phyloP scores from a whole-genome alignment of 2,113 vertebrate genomes.

The Toxotes jaculatrix region DNA sequence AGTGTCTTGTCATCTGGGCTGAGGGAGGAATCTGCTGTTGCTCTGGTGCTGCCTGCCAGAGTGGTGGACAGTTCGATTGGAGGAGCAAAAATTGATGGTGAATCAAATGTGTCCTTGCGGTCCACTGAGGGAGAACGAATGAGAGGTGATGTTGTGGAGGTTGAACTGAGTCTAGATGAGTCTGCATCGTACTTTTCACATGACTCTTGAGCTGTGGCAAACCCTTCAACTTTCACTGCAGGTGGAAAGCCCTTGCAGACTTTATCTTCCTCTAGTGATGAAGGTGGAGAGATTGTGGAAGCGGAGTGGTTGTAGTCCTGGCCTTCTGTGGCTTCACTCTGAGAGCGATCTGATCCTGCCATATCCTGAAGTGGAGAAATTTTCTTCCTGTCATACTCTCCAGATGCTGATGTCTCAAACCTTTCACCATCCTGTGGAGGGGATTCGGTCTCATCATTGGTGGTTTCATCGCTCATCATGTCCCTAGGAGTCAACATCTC shows the following conservation, averaged over 20 bases:
- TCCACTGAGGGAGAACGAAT: conserved; percentile 92
- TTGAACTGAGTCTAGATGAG: conserved; percentile 77
- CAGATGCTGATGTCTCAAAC: conserved; percentile 83
- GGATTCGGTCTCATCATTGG: conserved; percentile 91
- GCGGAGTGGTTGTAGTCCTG: conserved; percentile 92
- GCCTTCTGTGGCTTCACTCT: conserved; percentile 92
- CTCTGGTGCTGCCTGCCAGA: conserved; percentile 74
- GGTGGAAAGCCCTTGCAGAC: conserved; percentile 80
- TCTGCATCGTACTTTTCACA: conserved; percentile 70
- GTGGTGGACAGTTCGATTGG: conserved; percentile 85
- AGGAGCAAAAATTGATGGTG: conserved; percentile 86
- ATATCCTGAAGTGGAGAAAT: conserved; percentile 84
- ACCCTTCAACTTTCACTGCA: conserved; percentile 60
- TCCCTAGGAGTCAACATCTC: conserved; percentile 95
- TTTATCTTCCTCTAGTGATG: conserved; percentile 92
- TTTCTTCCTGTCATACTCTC: conserved; percentile 84
- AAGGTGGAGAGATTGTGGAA: conserved; percentile 93
- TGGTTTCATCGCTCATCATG: conserved; percentile 92
- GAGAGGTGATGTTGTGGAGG: conserved; percentile 84
- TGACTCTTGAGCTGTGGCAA: conserved; percentile 53
- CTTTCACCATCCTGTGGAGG: conserved; percentile 89
- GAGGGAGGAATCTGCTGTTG: conserved; percentile 82
- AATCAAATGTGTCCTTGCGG: conserved; percentile 88
- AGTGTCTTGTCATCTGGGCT: conserved; percentile 95
- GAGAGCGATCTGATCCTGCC: conserved; percentile 86